Evolutionary conservation across 1,140 invertebrate species (phyloP), one percentile per base, ranked within the genome.

Genomic region (Coboldia fuscipes): DNA sequence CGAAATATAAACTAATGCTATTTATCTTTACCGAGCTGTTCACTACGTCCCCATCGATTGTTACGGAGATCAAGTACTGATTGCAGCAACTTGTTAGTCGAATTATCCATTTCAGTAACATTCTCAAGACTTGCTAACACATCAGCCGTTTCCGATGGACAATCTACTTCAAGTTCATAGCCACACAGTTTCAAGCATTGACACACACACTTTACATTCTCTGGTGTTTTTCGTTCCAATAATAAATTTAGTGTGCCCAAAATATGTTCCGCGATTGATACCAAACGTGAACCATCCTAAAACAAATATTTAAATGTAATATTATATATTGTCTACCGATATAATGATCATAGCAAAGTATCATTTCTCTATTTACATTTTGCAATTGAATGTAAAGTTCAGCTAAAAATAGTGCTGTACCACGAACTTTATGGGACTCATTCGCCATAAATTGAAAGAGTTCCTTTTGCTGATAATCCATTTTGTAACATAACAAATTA

Each of bases 201-300:
- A 42, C 63, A 65, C 34, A 60, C 55, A 44, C 58, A 63, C 39
- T 65, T 65, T 2, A 63, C 46, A 49, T 63, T 61, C 18, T 62
- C 61, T 29, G 48, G 38, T 2, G 28, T n/a, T 4, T 35, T 9
- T 12, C 24, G 33, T 0, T n/a, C 18, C 8, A 40, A 21, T 24
- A 42, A 19, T 19, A 36, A 35, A 10, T 30, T 28, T 3, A 39
- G 36, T 2, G 34, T 27, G 20, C 30, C 12, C 2, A 36, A 9
- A 17, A 39, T 32, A 19, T 24, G 33, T 18, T 33, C 30, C 4
- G 38, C 34, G 5, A 39, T 33, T 9, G 33, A 19, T 10, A 15
- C 13, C 9, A 35, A 32, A 3, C 34, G 17, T 14, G 13, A 12
- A 10, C 23, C 26, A 18, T 36, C 29, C 33, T 35, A 12, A 8